A percentile compares a stretch with the other conserved stretches of the same genome.
phyloP scores from a whole-genome alignment of 2,888 invertebrate genomes.

The Protonemura montana region DNA sequence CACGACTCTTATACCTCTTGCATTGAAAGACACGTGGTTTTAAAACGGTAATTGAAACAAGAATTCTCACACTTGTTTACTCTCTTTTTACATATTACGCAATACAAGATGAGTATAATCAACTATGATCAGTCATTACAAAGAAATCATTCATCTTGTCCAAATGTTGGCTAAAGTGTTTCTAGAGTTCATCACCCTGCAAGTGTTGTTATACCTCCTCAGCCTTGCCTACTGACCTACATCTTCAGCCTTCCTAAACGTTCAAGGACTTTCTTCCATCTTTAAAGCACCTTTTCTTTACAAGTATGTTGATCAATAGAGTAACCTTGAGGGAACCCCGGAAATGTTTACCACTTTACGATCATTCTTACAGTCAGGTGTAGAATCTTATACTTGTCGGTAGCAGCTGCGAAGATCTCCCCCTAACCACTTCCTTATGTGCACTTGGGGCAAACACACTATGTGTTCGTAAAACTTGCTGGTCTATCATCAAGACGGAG shows the following conservation, averaged over 20 bases:
- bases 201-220: background rate
- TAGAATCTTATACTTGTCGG: background rate
- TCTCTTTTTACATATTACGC: too few species aligned
- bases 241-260: background rate
- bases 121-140: too few species aligned
- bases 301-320: background rate
- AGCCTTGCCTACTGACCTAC: background rate
- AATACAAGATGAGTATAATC: too few species aligned
- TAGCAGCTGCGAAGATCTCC: background rate
- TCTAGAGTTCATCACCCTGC: background rate
- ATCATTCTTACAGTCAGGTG: background rate
- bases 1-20: too few species aligned
- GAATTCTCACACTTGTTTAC: too few species aligned
- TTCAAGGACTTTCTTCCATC: background rate
- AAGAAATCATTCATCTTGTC: too few species aligned
- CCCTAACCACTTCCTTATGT: background rate
- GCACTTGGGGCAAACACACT: background rate
- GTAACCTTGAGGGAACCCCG: background rate
- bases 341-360: background rate
- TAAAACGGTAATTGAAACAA: too few species aligned
- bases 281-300: constrained; percentile 2
- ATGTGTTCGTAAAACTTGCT: background rate
- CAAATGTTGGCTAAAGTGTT: background rate
- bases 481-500: background rate
- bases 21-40: too few species aligned